Evolutionary conservation across 2,797 vertebrate species (phyloP).

Genomic region (Brachymystax lenok): DNA sequence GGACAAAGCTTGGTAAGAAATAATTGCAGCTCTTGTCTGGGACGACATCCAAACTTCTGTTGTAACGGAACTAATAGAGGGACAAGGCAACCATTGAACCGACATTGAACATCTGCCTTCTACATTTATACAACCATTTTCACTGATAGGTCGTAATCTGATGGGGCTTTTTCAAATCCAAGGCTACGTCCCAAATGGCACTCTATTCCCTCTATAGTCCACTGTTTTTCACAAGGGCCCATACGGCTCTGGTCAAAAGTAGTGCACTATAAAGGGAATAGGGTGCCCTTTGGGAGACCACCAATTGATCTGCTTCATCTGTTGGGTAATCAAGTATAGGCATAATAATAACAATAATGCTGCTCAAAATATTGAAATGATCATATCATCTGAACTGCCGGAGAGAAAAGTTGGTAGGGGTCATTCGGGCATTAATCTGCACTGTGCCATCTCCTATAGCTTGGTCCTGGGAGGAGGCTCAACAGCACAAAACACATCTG

Average conservation of each 20-base stretch:
- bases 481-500: not conserved
- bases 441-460: conserved; percentile 20
- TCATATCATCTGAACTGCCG: not conserved
- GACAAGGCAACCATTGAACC: not conserved
- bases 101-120: conserved; percentile 18
- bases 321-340: conserved; percentile 5
- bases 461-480: too few relatives aligned
- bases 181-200: not conserved
- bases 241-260: too few relatives aligned
- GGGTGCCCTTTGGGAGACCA: not conserved
- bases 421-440: conserved; percentile 31
- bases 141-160: not conserved
- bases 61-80: conserved; percentile 1
- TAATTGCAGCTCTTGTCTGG: not conserved
- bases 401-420: conserved; percentile 15
- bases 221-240: too few relatives aligned
- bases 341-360: not conserved
- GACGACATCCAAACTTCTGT: conserved; percentile 14
- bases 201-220: too few relatives aligned
- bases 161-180: conserved; percentile 3
- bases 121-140: not conserved
- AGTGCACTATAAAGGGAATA: not conserved
- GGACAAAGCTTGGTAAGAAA: not conserved
- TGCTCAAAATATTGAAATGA: not conserved
- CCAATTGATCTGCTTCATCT: conserved; percentile 16